phyloP scores from a whole-genome alignment of 2,888 invertebrate genomes.

The Tanaodytes sp. region DNA sequence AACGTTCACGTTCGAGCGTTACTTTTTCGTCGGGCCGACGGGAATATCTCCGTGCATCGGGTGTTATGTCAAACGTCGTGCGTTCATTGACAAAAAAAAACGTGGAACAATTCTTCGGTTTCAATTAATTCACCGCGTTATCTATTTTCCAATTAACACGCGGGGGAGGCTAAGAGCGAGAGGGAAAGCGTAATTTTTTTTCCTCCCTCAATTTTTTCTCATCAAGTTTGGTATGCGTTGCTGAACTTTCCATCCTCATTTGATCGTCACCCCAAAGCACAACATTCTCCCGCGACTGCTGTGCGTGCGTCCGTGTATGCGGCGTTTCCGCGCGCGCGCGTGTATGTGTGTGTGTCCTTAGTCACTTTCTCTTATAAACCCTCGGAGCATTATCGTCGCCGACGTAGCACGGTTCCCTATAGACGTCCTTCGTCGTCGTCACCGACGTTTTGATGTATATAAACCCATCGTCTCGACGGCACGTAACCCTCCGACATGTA shows the following conservation, averaged over 20 bases:
- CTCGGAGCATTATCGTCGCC: conserved; percentile 51
- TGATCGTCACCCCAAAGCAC: conserved; percentile 45
- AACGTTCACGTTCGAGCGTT: conserved; percentile 16
- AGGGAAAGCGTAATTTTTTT: conserved; percentile 15
- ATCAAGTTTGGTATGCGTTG: conserved; percentile 36
- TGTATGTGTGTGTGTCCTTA: conserved; percentile 29
- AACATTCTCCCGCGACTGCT: conserved; percentile 25
- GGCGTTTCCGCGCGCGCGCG: no score
- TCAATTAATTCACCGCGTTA: conserved; percentile 33
- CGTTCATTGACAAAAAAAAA: conserved; percentile 10
- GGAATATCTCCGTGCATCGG: conserved; percentile 18
- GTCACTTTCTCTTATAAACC: conserved; percentile 52
- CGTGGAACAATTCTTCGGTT: conserved; percentile 15
- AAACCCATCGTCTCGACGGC: conserved; percentile 49
- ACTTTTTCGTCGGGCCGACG: conserved; percentile 5
- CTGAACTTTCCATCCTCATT: conserved; percentile 50
- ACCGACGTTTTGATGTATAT: conserved; percentile 46
- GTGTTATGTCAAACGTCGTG: conserved; percentile 9
- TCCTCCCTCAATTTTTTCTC: conserved; percentile 26
- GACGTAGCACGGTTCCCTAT: conserved; percentile 45
- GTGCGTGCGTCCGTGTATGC: no score
- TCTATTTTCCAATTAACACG: conserved; percentile 31
- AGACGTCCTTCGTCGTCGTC: conserved; percentile 40
- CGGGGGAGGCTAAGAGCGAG: background rate
- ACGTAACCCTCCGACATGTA: conserved; percentile 46